Conservation (phyloP, 2,113 vertebrate species). For the Erpornis zantholeuca region DNA sequence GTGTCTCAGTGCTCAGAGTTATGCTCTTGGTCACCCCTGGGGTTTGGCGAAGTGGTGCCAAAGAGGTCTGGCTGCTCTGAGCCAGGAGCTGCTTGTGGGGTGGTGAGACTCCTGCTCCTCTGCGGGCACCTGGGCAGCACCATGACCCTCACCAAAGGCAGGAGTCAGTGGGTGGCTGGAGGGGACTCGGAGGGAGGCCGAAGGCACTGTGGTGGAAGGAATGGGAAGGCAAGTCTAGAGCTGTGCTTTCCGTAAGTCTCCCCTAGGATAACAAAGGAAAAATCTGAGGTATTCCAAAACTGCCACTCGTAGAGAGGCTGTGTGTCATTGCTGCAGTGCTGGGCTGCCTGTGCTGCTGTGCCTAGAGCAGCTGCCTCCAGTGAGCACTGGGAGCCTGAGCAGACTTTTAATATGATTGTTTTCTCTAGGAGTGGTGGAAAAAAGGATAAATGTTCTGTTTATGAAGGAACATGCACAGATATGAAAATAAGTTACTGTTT, state of each 20-base stretch:
- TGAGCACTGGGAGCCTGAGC: background rate
- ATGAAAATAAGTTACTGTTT: background rate
- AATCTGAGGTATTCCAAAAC: background rate
- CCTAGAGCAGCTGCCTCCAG: background rate
- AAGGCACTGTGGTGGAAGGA: accelerated
- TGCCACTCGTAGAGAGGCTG: background rate
- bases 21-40: background rate
- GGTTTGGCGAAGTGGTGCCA: background rate
- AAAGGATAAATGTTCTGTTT: background rate
- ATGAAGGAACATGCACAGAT: background rate
- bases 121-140: background rate
- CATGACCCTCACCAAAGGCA: accelerated
- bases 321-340: background rate
- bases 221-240: background rate
- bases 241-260: background rate
- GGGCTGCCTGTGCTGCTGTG: background rate
- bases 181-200: background rate
- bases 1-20: background rate
- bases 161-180: background rate
- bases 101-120: background rate
- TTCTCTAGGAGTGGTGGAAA: background rate
- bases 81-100: background rate
- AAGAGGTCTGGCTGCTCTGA: background rate
- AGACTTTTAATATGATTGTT: background rate
- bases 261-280: background rate